A percentile compares a stretch with the other conserved stretches of the same genome.
phyloP scores from a whole-genome alignment of 1,140 invertebrate species.

The Heliconius hermathena region DNA sequence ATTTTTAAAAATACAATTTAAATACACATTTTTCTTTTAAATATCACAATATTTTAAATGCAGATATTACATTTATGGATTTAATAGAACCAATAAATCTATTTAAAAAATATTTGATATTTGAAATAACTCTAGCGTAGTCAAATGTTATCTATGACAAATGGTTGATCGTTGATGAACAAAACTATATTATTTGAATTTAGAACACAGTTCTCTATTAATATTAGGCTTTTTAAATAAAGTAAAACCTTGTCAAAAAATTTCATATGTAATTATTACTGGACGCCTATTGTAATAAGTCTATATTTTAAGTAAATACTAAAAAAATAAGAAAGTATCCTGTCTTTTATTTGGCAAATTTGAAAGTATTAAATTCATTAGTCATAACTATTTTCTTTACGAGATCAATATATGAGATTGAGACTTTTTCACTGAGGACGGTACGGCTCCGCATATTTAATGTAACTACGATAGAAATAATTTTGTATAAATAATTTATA shows the following conservation, averaged over 20 bases:
- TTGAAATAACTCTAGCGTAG: neutral
- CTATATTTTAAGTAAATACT: too few species aligned
- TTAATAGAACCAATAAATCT: neutral
- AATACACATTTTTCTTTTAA: neutral
- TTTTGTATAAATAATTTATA: slow-evolving; percentile 17
- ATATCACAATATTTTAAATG: neutral
- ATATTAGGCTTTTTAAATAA: neutral
- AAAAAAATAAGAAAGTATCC: too few species aligned
- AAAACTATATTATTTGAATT: neutral
- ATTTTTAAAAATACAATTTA: too few species aligned
- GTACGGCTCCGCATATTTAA: neutral
- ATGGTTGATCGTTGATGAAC: neutral
- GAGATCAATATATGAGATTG: neutral
- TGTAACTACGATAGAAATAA: neutral
- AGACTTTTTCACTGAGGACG: neutral
- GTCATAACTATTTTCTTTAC: neutral
- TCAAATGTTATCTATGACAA: neutral
- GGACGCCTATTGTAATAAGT: neutral
- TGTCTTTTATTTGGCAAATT: too few species aligned
- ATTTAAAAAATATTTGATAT: neutral
- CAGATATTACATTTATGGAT: neutral
- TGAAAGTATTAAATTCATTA: neutral
- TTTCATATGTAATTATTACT: neutral
- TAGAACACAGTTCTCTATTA: too few species aligned
- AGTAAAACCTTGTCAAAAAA: neutral